These are phyloP conservation scores for Elysia crispata DNA, from an alignment of 2,888 invertebrate species.

Conservation along the genomic window DNA sequence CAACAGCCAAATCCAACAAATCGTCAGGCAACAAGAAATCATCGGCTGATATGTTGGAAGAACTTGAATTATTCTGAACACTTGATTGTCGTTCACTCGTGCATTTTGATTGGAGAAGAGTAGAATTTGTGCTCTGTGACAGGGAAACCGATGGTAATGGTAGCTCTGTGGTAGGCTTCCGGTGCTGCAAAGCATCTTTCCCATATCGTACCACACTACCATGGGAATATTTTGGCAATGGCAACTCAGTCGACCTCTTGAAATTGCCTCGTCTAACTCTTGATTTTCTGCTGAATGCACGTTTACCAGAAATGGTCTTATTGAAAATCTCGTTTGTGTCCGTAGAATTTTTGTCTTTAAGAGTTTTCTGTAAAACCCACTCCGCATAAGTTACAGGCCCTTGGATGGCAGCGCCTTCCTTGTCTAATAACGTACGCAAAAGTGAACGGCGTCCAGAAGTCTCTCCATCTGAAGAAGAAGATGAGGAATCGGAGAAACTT, in stretches of 20 bases:
- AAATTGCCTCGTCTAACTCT: background rate
- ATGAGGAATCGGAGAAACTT: no score
- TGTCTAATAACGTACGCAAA: constrained; percentile 50
- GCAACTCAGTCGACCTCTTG: constrained; percentile 37
- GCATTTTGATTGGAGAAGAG: no score
- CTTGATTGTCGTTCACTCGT: background rate
- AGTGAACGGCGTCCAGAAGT: constrained; percentile 44
- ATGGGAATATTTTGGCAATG: background rate
- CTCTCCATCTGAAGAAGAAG: constrained; percentile 20
- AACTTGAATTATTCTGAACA: no score
- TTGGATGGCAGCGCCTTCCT: constrained; percentile 42
- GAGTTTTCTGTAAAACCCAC: constrained; percentile 28
- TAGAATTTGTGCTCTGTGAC: background rate
- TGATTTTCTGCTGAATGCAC: background rate
- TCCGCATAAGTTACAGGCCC: constrained; percentile 27
- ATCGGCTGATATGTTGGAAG: background rate
- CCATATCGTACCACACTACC: constrained; percentile 1
- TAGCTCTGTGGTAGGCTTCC: constrained; percentile 31
- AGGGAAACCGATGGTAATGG: constrained; percentile 21
- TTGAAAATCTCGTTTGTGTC: background rate
- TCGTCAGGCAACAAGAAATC: constrained; percentile 51
- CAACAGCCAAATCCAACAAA: constrained; percentile 54
- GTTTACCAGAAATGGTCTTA: background rate
- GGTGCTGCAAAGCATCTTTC: background rate
- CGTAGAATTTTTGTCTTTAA: constrained; percentile 16